These are phyloP conservation scores for Dromaius novaehollandiae DNA, from an alignment of 2,113 vertebrate species.

Conservation along the genomic window DNA sequence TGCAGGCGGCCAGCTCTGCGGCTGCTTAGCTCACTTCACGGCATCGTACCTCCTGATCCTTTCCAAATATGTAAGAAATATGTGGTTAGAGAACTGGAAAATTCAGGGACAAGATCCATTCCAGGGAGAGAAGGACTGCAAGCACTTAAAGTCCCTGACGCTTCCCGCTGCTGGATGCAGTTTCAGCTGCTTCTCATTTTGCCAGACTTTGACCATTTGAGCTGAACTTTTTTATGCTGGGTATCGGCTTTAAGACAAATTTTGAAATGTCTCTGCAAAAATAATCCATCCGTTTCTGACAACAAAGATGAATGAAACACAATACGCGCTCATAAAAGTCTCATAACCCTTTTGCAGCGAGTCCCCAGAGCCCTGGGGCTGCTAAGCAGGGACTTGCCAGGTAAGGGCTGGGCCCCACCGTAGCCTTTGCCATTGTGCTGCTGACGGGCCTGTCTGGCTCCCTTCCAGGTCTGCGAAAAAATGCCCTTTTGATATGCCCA, in stretches of 20 bases:
- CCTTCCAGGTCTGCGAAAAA: neutral
- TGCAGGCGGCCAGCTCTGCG: neutral
- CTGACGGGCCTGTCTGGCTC: neutral
- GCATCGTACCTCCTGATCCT: fast-evolving
- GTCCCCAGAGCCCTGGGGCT: neutral
- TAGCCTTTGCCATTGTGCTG: neutral
- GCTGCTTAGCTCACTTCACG: neutral
- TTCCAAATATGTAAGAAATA: neutral
- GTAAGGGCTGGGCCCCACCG: neutral
- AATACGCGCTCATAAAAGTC: neutral
- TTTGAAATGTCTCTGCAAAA: neutral
- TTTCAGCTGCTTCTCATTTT: conserved; percentile 2
- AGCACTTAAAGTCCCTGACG: neutral
- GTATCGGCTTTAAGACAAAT: neutral
- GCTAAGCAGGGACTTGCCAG: neutral
- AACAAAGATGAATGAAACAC: neutral
- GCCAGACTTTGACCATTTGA: neutral
- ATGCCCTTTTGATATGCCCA: neutral
- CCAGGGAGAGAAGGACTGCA: neutral
- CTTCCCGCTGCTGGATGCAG: neutral
- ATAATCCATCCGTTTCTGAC: neutral
- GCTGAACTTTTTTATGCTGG: neutral
- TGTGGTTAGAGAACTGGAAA: neutral
- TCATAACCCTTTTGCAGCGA: neutral
- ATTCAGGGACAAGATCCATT: neutral